Evolutionary conservation across 1,140 invertebrate genomes (phyloP), one percentile per base, ranked within the genome.

Genomic region (Zaprionus ghesquierei): DNA sequence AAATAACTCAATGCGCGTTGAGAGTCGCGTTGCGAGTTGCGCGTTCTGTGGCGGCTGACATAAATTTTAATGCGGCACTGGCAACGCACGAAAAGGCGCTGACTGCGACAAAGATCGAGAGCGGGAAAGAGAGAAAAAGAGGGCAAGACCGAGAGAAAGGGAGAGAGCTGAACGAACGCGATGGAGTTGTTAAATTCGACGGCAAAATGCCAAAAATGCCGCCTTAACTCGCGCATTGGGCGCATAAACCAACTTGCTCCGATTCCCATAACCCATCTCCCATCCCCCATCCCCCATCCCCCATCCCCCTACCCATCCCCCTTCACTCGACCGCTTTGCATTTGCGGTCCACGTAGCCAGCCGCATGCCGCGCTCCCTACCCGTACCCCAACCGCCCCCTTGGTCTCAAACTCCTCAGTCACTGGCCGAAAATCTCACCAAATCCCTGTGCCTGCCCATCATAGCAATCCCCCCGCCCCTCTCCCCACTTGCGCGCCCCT

Each of bases 1-100:
- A 77, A 77, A 77, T 70, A 77, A 77, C 65, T 74, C 65, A 77
- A 77, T 77, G 71, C 59, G 70, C 70, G 75, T 73, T 76, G 62
- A 72, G 63, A 68, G 63, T 54, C 69, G 63, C 50, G 64, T 69
- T 61, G n/a, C 41, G 41, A 18, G 41, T 20, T 53, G 35, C 61
- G 69, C 59, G 59, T 20, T 22, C 22, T 41, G 49, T 23, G 61
- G 61, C 65, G 41, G 61, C 58, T 74, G 71, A 74, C 65, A 64
- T 73, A 73, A 77, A 77, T 69, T 77, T 77, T 77, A 77, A 77
- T 77, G 74, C 63, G 44, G 63, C 56, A 60, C 66, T 41, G 58
- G 38, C 50, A 70, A 54, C 68, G 60, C 72, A 71, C 50, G 51
- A 66, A 65, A 76, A 69, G 71, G 55, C 71, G 56, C 60, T 70